These are phyloP conservation scores for Automeris io DNA, from an alignment of 2,888 invertebrate genomes.

Conservation along the genomic window DNA sequence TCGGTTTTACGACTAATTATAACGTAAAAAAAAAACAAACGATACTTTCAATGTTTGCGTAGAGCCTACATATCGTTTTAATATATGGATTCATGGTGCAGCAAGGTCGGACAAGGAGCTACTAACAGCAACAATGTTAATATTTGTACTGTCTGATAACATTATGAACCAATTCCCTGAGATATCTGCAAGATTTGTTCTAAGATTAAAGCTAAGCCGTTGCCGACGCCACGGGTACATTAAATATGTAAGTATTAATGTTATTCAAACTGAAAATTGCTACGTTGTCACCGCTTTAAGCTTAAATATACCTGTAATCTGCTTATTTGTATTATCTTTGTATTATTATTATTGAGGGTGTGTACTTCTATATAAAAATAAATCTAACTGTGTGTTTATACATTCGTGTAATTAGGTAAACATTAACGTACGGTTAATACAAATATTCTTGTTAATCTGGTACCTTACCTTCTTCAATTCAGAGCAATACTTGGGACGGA, in stretches of 20 bases:
- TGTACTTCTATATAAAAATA: too few relatives aligned
- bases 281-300: slow-evolving; percentile 10
- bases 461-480: too few relatives aligned
- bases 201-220: slow-evolving; percentile 65
- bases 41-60: slow-evolving; percentile 39
- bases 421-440: too few relatives aligned
- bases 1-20: too few relatives aligned
- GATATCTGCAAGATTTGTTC: slow-evolving; percentile 68
- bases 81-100: slow-evolving; percentile 42
- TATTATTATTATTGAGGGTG: too few relatives aligned
- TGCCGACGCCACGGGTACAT: slow-evolving; percentile 41
- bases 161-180: slow-evolving; percentile 68
- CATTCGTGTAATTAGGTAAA: too few relatives aligned
- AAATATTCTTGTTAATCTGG: too few relatives aligned
- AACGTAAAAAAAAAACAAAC: slow-evolving; percentile 22
- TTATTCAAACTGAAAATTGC: slow-evolving; percentile 27
- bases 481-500: too few relatives aligned
- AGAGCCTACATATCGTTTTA: slow-evolving; percentile 42
- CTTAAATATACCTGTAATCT: slow-evolving; percentile 2
- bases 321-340: too few relatives aligned
- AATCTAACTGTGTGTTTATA: too few relatives aligned
- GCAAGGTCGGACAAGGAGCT: slow-evolving; percentile 57
- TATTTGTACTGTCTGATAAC: slow-evolving; percentile 68
- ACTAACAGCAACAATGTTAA: slow-evolving; percentile 58
- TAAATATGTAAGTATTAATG: slow-evolving; percentile 40